These are phyloP conservation scores for Bothrops jararaca DNA, from an alignment of 2,113 vertebrate species.

Conservation along the genomic window DNA sequence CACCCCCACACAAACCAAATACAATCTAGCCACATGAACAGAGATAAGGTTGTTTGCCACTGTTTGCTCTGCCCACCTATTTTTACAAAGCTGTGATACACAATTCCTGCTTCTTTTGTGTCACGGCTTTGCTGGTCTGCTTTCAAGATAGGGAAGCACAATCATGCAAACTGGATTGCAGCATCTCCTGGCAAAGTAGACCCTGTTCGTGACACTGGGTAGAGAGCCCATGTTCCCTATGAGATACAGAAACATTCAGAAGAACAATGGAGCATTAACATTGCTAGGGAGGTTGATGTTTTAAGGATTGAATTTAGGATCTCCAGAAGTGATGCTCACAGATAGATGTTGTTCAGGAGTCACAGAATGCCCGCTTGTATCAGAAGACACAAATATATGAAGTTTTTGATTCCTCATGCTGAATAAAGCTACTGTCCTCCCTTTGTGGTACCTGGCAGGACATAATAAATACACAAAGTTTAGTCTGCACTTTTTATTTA, in stretches of 20 bases:
- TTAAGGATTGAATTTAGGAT: not conserved
- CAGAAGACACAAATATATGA: not conserved
- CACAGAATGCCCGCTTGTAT: not conserved
- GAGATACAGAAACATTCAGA: not conserved
- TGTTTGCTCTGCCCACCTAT: not conserved
- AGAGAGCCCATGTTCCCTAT: not conserved
- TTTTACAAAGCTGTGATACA: not conserved
- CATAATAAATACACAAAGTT: not conserved
- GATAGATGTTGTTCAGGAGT: not conserved
- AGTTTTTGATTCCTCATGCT: not conserved
- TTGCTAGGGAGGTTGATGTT: not conserved
- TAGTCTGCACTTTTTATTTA: not conserved
- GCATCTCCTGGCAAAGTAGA: not conserved
- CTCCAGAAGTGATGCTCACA: not conserved
- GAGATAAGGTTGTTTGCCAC: not conserved
- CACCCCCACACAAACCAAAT: not conserved
- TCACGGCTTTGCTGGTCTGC: not conserved
- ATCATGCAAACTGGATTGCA: constrained; percentile 9
- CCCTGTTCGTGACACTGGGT: not conserved
- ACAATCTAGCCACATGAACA: not conserved
- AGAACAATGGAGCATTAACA: constrained; percentile 5
- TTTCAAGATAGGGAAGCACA: not conserved
- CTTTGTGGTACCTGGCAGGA: not conserved
- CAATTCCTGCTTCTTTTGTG: not conserved
- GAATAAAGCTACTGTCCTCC: not conserved